Conservation (phyloP, 2,888 invertebrate genomes). For the Bombylius major region DNA sequence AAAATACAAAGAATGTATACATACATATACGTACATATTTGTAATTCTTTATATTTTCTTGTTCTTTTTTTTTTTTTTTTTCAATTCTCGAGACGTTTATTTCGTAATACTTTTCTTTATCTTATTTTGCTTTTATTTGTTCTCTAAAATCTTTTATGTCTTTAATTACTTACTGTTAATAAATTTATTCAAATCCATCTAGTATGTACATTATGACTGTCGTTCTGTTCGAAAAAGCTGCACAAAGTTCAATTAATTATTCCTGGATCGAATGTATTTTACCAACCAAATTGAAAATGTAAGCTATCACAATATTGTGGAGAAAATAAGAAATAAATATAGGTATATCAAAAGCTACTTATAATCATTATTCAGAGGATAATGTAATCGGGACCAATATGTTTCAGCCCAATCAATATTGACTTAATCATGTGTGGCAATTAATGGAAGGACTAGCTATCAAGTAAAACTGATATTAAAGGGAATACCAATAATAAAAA, state of each 20-base stretch:
- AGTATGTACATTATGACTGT: no score
- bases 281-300: slow-evolving; percentile 48
- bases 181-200: no score
- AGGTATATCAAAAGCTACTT: neutral
- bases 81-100: no score
- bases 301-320: slow-evolving; percentile 16
- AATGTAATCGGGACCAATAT: slow-evolving; percentile 32
- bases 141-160: no score
- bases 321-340: neutral
- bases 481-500: slow-evolving; percentile 19
- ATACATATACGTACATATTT: no score
- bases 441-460: slow-evolving; percentile 30
- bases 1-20: no score
- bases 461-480: no score
- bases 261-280: slow-evolving; percentile 40
- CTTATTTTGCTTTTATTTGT: no score
- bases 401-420: slow-evolving; percentile 35
- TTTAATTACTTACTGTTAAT: no score
- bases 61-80: neutral
- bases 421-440: slow-evolving; percentile 36
- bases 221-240: slow-evolving; percentile 29
- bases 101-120: no score
- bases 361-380: slow-evolving; percentile 16
- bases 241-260: slow-evolving; percentile 34
- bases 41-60: no score